Conservation (phyloP, 92 coral and sea anemone genomes). For the Isaurus tuberculatus region DNA sequence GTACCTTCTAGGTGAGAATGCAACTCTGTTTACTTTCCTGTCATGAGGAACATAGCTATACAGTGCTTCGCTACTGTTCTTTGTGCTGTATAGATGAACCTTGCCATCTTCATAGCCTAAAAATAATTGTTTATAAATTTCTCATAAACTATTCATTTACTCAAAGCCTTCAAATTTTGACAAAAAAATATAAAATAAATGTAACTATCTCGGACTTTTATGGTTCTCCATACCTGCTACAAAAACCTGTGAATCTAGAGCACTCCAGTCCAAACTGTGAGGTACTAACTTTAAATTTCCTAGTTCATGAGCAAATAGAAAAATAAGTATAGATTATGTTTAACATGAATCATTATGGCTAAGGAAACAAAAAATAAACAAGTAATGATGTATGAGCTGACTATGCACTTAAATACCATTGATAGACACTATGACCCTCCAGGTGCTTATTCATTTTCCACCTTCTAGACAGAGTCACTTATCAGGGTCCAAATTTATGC, state of each 20-base stretch:
- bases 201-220: not conserved
- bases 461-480: too few species aligned
- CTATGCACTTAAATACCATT: too few species aligned
- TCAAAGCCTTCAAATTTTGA: not conserved
- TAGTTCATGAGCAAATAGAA: slow-evolving; percentile 22
- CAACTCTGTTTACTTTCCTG: slow-evolving; percentile 88
- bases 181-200: not conserved
- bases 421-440: too few species aligned
- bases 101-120: slow-evolving; percentile 95
- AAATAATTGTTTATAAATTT: not conserved
- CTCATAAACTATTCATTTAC: not conserved
- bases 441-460: too few species aligned
- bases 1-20: slow-evolving; percentile 96
- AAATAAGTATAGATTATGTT: not conserved
- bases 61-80: slow-evolving; percentile 74
- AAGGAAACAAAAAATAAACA: too few species aligned
- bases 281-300: slow-evolving; percentile 85
- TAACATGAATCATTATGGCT: too few species aligned
- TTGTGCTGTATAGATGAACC: slow-evolving; percentile 76
- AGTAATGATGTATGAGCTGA: too few species aligned
- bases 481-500: too few species aligned
- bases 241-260: slow-evolving; percentile 78
- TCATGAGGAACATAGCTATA: slow-evolving; percentile 84
- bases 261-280: slow-evolving; percentile 89
- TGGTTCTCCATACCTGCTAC: slow-evolving; percentile 75